phyloP scores from a whole-genome alignment of 2,888 invertebrate species.

The Caenorhabditis afra region DNA sequence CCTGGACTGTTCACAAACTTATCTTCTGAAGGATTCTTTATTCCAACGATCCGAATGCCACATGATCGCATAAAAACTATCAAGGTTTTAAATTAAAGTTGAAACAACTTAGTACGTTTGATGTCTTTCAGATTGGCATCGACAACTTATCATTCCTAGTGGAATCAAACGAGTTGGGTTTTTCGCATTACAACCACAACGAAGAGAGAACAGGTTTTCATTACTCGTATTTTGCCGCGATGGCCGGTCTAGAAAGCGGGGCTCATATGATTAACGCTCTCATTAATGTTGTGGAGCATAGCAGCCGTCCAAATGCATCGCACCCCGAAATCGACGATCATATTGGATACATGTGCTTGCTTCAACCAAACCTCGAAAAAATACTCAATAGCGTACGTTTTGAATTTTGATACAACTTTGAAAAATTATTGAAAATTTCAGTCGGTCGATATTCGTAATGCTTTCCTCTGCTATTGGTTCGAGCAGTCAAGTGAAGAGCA shows the following conservation, averaged over 20 bases:
- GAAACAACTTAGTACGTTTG: background rate
- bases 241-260: slow-evolving; percentile 39
- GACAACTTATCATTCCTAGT: slow-evolving; percentile 42
- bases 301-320: background rate
- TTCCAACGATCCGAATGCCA: slow-evolving; percentile 32
- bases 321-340: slow-evolving; percentile 47
- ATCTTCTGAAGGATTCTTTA: slow-evolving; percentile 44
- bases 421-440: background rate
- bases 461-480: slow-evolving; percentile 32
- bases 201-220: slow-evolving; percentile 22
- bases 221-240: slow-evolving; percentile 18
- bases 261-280: slow-evolving; percentile 41
- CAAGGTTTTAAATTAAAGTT: slow-evolving; percentile 7
- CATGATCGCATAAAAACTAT: slow-evolving; percentile 46
- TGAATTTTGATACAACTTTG: background rate
- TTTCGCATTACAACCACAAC: slow-evolving; percentile 24
- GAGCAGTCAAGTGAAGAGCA: slow-evolving; percentile 29
- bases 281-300: slow-evolving; percentile 40
- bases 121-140: slow-evolving; percentile 33
- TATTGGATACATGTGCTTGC: slow-evolving; percentile 46
- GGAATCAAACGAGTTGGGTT: slow-evolving; percentile 37
- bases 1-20: slow-evolving; percentile 16
- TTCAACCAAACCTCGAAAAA: slow-evolving; percentile 51
- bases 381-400: slow-evolving; percentile 9
- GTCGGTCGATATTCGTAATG: slow-evolving; percentile 23